Base-by-base conservation (phyloP, 1,140 invertebrate genomes). In the Lineus longissimus region DNA sequence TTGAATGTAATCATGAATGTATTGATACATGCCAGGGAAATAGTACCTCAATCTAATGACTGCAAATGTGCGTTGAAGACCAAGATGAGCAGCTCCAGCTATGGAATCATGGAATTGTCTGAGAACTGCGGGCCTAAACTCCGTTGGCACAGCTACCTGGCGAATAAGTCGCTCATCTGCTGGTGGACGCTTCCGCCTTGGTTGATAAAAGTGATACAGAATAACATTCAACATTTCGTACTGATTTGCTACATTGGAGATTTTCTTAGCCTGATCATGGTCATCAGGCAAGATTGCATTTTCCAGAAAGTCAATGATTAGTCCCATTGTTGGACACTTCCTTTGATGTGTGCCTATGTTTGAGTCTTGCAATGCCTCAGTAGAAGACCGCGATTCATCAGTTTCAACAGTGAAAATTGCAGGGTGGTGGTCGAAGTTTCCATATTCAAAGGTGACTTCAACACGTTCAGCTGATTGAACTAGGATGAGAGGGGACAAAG, bases 161-260 rank as follows among this genome's bases (percentile, higher is more conserved):
- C 19, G 11, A 43, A 43, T 19, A 13, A 51, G 9, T 45, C 43
- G 40, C 40, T 59, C 41, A 54, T 13, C 2, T 55, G 23, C 15
- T 17, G 15, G 29, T 40, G 19, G 19, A 43, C 41, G 55, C 43
- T 61, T 62, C 15, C 57, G 19, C 31, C 58, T 36, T 27, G 63
- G 62, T 57, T 60, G 51, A 23, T 66, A 70, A 2, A 66, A 60
- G 22, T 68, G 61, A 61, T 66, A 70, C 0, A 72, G 41, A n/a
- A 64, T 33, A 13, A 55, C 63, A 62, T 71, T 62, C 30, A 27
- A 19, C 31, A 71, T 23, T 30, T 30, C 61, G 57, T 63, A 68
- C 13, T 65, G 61, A 27, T 60, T 63, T 23, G 58, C 47, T 58
- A 59, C 57, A 51, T 22, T 15, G 31, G 59, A 1, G 22, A 63